These are phyloP conservation scores for Dendrolimus kikuchii DNA, from an alignment of 1,140 invertebrate species.

Conservation along the genomic window DNA sequence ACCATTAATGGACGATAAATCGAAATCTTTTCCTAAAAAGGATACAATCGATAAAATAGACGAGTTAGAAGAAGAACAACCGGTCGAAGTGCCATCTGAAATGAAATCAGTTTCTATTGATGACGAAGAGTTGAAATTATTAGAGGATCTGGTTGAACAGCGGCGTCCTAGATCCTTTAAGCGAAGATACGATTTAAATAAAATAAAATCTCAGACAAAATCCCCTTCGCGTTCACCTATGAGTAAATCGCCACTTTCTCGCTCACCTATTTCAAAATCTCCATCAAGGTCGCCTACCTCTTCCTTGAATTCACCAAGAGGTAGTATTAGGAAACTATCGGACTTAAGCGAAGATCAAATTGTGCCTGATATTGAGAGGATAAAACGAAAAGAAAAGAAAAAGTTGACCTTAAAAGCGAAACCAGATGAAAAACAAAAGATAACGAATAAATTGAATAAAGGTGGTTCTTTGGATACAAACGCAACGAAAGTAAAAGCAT, in stretches of 20 bases:
- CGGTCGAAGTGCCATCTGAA: slow-evolving; percentile 30
- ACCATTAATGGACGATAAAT: slow-evolving; percentile 62
- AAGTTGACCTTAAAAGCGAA: slow-evolving; percentile 62
- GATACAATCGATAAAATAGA: slow-evolving; percentile 71
- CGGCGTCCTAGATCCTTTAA: slow-evolving; percentile 67
- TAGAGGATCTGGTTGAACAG: slow-evolving; percentile 68
- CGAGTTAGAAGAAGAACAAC: slow-evolving; percentile 70
- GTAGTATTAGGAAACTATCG: slow-evolving; percentile 66
- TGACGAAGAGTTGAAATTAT: slow-evolving; percentile 70
- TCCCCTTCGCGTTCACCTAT: slow-evolving; percentile 57
- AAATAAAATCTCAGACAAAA: slow-evolving; percentile 52
- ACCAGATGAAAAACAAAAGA: slow-evolving; percentile 59
- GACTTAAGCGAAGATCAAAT: slow-evolving; percentile 75
- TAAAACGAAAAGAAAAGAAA: slow-evolving; percentile 68
- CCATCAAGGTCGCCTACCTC: slow-evolving; percentile 68
- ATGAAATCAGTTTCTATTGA: slow-evolving; percentile 71
- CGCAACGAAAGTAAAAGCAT: slow-evolving; percentile 58
- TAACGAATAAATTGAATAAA: slow-evolving; percentile 54
- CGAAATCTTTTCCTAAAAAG: slow-evolving; percentile 33
- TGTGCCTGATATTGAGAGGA: slow-evolving; percentile 74
- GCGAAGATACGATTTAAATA: slow-evolving; percentile 59
- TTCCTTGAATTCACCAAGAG: slow-evolving; percentile 66
- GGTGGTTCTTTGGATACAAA: slow-evolving; percentile 66
- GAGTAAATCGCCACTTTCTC: slow-evolving; percentile 51
- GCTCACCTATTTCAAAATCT: slow-evolving; percentile 67